Conservation (phyloP, 1,140 invertebrate genomes). For the Drosophila takahashii region DNA sequence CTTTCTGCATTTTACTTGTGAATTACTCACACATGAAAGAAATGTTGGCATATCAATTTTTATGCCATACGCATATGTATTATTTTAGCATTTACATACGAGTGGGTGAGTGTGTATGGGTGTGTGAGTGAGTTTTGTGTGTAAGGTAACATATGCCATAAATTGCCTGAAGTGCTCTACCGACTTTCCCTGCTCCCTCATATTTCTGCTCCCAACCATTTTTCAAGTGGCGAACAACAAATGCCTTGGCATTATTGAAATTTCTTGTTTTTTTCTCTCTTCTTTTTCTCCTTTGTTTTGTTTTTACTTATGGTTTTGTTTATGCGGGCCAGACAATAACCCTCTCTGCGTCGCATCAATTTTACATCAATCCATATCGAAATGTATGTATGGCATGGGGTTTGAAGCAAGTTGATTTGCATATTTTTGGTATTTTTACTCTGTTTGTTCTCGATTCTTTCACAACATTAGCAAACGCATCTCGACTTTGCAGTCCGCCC, state of each 20-base stretch:
- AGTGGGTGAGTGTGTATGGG: conserved; percentile 5
- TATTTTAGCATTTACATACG: conserved; percentile 80
- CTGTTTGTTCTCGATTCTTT: conserved; percentile 56
- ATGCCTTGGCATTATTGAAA: conserved; percentile 78
- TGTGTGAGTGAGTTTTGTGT: conserved; percentile 22
- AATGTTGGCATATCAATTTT: conserved; percentile 81
- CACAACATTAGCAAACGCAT: conserved; percentile 66
- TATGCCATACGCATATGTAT: conserved; percentile 78
- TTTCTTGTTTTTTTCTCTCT: conserved; percentile 53
- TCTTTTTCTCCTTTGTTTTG: conserved; percentile 25
- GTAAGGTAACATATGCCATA: conserved; percentile 81
- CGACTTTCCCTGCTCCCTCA: conserved; percentile 50
- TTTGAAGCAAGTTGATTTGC: conserved; percentile 65
- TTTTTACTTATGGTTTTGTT: conserved; percentile 60
- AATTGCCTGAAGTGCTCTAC: conserved; percentile 75
- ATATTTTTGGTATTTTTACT: conserved; percentile 62
- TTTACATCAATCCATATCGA: conserved; percentile 78
- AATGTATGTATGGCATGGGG: conserved; percentile 35
- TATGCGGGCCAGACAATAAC: conserved; percentile 81
- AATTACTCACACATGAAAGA: conserved; percentile 79
- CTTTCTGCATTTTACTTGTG: conserved; percentile 77
- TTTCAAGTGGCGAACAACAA: conserved; percentile 52
- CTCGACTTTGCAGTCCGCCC: conserved; percentile 40
- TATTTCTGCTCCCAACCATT: conserved; percentile 34
- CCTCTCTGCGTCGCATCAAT: conserved; percentile 75